Evolutionary conservation across 2,888 invertebrate species (phyloP).

Genomic region (Mythimna vitellina): DNA sequence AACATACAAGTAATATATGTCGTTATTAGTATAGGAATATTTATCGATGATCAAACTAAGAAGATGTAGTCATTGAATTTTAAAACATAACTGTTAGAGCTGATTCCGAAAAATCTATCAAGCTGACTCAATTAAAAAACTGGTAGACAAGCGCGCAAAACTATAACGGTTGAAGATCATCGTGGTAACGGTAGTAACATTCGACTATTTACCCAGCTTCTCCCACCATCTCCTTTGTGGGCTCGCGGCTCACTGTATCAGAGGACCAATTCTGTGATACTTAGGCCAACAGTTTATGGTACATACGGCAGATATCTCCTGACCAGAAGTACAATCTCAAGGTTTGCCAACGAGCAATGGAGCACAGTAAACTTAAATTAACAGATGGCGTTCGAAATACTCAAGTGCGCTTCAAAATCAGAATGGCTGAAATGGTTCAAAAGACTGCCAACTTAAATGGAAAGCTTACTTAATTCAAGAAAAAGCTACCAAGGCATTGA

Average conservation of each 20-base stretch:
- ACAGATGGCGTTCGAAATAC: no score
- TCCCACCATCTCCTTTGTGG: no score
- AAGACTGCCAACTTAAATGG: no score
- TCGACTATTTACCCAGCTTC: slow-evolving; percentile 42
- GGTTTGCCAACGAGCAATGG: no score
- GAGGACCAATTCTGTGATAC: no score
- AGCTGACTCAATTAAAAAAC: slow-evolving; percentile 71
- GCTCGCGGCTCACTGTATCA: no score
- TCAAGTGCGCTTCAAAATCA: no score
- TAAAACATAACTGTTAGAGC: slow-evolving; percentile 57
- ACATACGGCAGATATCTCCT: no score
- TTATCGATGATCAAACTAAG: slow-evolving; percentile 18
- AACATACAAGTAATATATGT: neutral
- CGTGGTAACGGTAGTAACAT: slow-evolving; percentile 68
- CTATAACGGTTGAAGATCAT: slow-evolving; percentile 68
- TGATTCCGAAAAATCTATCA: slow-evolving; percentile 65
- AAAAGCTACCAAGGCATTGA: slow-evolving; percentile 4
- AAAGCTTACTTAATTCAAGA: slow-evolving; percentile 16
- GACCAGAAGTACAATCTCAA: no score
- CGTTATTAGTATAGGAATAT: slow-evolving; percentile 10
- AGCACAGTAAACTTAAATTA: no score
- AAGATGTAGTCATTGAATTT: slow-evolving; percentile 39
- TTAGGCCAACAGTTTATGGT: no score
- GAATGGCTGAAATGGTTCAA: no score
- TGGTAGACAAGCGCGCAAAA: slow-evolving; percentile 64